A percentile compares a stretch with the other conserved stretches of the same genome.
phyloP scores from a whole-genome alignment of 2,888 invertebrate species.

The Ctenicera cuprea region DNA sequence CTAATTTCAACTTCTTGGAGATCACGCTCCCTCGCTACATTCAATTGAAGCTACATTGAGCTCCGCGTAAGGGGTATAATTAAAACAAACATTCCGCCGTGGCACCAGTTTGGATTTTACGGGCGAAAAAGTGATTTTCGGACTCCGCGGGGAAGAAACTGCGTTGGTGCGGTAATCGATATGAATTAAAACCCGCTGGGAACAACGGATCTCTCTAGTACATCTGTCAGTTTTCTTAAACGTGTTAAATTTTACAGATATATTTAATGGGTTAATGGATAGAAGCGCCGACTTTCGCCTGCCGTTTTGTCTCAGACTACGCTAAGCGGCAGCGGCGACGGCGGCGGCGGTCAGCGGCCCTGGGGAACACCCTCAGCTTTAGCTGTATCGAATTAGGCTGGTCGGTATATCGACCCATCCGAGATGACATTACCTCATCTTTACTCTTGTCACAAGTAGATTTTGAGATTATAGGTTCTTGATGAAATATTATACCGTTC shows the following conservation, averaged over 20 bases:
- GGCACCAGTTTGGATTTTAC: conserved; percentile 26
- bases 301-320: conserved; percentile 35
- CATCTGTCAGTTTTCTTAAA: conserved; percentile 22
- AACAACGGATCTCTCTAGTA: conserved; percentile 4
- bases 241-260: conserved; percentile 24
- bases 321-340: conserved; percentile 31
- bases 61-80: conserved; percentile 41
- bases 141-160: background rate
- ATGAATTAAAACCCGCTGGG: conserved; percentile 23
- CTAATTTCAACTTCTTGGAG: conserved; percentile 33
- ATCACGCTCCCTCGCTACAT: conserved; percentile 51
- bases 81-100: conserved; percentile 51
- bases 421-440: conserved; percentile 44
- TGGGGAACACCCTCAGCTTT: conserved; percentile 54
- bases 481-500: conserved; percentile 36
- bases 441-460: conserved; percentile 41
- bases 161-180: conserved; percentile 16
- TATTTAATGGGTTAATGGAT: conserved; percentile 37
- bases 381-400: conserved; percentile 56
- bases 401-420: conserved; percentile 48
- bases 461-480: conserved; percentile 34
- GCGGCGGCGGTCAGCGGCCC: conserved; percentile 46
- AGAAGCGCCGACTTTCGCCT: conserved; percentile 32
- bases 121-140: conserved; percentile 26
- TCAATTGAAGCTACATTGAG: conserved; percentile 46